Conservation (phyloP, 2,113 vertebrate species). For the Scomber colias region DNA sequence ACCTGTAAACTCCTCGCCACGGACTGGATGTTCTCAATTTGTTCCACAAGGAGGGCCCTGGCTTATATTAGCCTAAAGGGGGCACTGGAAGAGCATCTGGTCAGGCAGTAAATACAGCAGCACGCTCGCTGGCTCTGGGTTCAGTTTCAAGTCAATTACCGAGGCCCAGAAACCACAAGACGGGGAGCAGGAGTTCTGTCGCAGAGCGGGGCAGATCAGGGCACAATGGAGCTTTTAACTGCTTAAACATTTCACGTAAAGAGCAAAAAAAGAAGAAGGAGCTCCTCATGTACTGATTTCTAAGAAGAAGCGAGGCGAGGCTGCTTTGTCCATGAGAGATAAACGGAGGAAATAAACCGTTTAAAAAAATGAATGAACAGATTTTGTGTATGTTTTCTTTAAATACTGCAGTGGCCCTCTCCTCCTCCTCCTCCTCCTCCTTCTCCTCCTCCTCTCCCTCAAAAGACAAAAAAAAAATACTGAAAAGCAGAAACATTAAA, state of each 20-base stretch:
- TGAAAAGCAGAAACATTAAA: too few relatives aligned
- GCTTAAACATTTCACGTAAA: neutral
- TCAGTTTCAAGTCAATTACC: constrained; percentile 44
- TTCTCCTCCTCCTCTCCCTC: too few relatives aligned
- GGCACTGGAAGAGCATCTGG: constrained; percentile 67
- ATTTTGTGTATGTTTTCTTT: too few relatives aligned
- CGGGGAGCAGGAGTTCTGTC: constrained; percentile 48
- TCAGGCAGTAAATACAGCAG: constrained; percentile 32
- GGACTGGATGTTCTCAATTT: constrained; percentile 64
- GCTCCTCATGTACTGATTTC: neutral
- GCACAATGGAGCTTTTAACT: constrained; percentile 8
- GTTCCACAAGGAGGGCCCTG: constrained; percentile 45
- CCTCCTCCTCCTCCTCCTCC: too few relatives aligned
- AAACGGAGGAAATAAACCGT: neutral
- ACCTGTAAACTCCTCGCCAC: constrained; percentile 57
- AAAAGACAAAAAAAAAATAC: too few relatives aligned
- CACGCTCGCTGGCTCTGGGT: constrained; percentile 1
- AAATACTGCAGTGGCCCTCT: too few relatives aligned
- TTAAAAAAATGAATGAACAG: neutral
- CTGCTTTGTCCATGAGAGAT: neutral
- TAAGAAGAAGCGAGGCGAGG: neutral
- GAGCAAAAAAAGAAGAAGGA: neutral
- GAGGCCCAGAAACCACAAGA: constrained; percentile 43
- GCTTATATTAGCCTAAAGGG: constrained; percentile 54
- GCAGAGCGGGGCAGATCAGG: constrained; percentile 23